Evolutionary conservation across 1,140 invertebrate species (phyloP).

Genomic region (Anthonomus grandis): DNA sequence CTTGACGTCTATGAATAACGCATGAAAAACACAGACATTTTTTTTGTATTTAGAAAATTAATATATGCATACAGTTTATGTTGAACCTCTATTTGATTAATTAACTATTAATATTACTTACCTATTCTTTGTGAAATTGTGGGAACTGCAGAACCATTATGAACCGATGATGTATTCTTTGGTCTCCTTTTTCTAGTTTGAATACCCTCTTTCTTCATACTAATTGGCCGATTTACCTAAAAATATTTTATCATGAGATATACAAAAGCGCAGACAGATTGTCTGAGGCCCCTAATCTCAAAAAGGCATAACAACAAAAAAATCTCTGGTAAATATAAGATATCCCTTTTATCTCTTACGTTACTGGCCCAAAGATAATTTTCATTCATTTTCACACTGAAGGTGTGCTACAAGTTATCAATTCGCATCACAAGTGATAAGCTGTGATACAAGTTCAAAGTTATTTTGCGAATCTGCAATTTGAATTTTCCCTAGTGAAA

Average conservation of each 20-base stretch:
- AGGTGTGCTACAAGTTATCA: too few species aligned
- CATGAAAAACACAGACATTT: not conserved
- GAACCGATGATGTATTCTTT: slow-evolving; percentile 51
- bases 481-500: too few species aligned
- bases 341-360: slow-evolving; percentile 25
- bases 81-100: not conserved
- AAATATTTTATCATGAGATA: slow-evolving; percentile 29
- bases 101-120: slow-evolving; percentile 20
- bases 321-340: slow-evolving; percentile 26
- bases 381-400: slow-evolving; percentile 8
- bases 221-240: slow-evolving; percentile 80
- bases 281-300: too few species aligned
- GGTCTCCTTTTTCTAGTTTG: slow-evolving; percentile 90
- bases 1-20: too few species aligned
- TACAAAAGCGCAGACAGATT: slow-evolving; percentile 16
- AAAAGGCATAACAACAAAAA: slow-evolving; percentile 19
- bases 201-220: slow-evolving; percentile 96
- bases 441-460: too few species aligned
- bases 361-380: slow-evolving; percentile 19
- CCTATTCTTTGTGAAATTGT: slow-evolving; percentile 23
- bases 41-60: too few species aligned
- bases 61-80: too few species aligned
- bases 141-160: slow-evolving; percentile 3
- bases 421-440: too few species aligned
- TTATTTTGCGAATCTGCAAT: too few species aligned